Conservation (phyloP, 2,888 invertebrate genomes). For the Mesochorus sp. region DNA sequence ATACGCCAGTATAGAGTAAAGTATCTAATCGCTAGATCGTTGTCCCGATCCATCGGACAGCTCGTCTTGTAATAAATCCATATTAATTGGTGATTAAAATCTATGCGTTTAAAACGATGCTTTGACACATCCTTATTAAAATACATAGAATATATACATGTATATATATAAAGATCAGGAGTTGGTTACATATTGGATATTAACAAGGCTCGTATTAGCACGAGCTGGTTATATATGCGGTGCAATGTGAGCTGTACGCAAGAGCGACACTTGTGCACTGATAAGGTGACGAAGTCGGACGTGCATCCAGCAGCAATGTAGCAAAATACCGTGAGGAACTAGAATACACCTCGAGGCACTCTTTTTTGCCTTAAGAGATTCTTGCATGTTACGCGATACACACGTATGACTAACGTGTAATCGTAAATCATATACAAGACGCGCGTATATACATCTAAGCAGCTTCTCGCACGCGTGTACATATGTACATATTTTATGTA, state of each 20-base stretch:
- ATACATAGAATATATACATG: slow-evolving; percentile 49
- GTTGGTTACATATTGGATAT: slow-evolving; percentile 30
- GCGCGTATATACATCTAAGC: too few species aligned
- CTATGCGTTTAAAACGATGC: slow-evolving; percentile 36
- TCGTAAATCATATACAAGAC: slow-evolving; percentile 50
- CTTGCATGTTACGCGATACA: slow-evolving; percentile 36
- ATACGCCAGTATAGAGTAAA: neutral
- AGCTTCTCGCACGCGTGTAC: neutral
- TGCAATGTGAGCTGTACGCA: slow-evolving; percentile 8
- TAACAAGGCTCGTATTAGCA: slow-evolving; percentile 40
- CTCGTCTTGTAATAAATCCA: slow-evolving; percentile 53
- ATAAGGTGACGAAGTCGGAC: slow-evolving; percentile 56
- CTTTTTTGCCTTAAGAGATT: slow-evolving; percentile 6
- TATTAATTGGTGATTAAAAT: slow-evolving; percentile 62
- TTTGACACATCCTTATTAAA: slow-evolving; percentile 57
- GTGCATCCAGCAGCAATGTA: neutral
- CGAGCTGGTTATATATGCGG: slow-evolving; percentile 17
- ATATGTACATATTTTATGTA: neutral
- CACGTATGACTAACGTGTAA: slow-evolving; percentile 32
- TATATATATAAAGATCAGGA: too few species aligned
- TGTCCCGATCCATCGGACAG: slow-evolving; percentile 31
- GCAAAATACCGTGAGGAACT: slow-evolving; percentile 10
- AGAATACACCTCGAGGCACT: slow-evolving; percentile 20
- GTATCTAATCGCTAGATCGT: slow-evolving; percentile 21
- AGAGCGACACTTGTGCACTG: slow-evolving; percentile 33